These are phyloP conservation scores for Perodicticus potto DNA, from an alignment of 2,797 vertebrate species.

Conservation along the genomic window DNA sequence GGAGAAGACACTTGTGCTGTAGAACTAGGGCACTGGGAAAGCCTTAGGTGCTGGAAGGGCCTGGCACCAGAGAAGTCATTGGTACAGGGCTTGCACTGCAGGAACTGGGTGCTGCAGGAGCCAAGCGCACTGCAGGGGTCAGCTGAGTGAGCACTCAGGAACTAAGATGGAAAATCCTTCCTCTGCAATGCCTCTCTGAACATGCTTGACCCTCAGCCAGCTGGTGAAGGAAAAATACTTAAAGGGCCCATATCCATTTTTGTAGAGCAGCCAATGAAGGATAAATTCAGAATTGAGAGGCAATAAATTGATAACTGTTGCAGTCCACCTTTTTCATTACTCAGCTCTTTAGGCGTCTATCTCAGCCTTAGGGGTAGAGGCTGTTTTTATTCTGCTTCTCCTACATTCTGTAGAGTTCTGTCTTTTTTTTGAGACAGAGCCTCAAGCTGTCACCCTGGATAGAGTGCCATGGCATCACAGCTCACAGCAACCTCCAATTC, in stretches of 20 bases:
- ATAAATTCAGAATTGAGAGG: not conserved
- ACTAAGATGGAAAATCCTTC: not conserved
- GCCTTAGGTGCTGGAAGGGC: accelerated
- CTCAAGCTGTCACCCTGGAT: no score
- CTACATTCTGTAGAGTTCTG: no score
- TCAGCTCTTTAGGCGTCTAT: no score
- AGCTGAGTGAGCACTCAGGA: not conserved
- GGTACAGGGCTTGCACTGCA: not conserved
- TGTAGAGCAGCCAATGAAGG: not conserved
- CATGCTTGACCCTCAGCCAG: not conserved
- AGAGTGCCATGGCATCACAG: no score
- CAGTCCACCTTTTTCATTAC: not conserved
- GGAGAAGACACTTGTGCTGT: not conserved
- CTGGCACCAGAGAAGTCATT: not conserved
- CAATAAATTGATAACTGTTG: not conserved
- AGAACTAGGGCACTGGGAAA: not conserved
- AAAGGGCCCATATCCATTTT: not conserved
- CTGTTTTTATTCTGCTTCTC: no score
- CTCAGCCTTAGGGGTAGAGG: no score
- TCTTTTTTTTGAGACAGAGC: no score
- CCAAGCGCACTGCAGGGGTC: accelerated
- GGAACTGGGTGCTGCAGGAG: not conserved
- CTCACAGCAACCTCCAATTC: no score
- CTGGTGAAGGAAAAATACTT: not conserved
- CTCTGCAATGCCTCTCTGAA: not conserved